These are phyloP conservation scores for Proteles cristata DNA, from an alignment of 2,113 vertebrate genomes.

Conservation along the genomic window DNA sequence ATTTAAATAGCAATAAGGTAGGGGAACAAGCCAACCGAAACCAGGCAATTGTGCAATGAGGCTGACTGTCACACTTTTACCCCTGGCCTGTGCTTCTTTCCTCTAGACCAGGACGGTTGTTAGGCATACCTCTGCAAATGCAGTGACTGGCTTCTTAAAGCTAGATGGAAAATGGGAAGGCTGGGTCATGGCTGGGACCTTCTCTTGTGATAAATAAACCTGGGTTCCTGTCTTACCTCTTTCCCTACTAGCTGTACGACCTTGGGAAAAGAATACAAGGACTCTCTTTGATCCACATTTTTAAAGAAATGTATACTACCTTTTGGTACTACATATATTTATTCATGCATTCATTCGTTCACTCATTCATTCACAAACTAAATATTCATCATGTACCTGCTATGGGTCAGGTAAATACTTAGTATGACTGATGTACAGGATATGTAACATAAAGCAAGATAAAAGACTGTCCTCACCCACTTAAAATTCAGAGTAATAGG, in stretches of 20 bases:
- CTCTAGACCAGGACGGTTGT: neutral
- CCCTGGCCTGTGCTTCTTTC: neutral
- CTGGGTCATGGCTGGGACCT: neutral
- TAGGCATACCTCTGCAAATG: neutral
- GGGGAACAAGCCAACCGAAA: neutral
- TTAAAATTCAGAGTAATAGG: neutral
- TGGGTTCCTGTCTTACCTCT: neutral
- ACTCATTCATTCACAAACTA: neutral
- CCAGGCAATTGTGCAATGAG: neutral
- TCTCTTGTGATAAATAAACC: neutral
- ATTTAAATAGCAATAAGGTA: conserved; percentile 19
- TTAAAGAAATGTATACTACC: neutral
- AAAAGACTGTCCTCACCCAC: neutral
- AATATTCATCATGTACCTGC: neutral
- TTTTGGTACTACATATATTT: neutral
- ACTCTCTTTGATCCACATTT: neutral
- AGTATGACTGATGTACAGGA: neutral
- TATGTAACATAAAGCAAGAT: neutral
- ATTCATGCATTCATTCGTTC: neutral
- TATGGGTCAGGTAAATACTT: neutral
- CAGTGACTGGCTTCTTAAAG: neutral
- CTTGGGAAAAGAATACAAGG: neutral
- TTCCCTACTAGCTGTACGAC: neutral
- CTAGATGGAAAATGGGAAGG: too few species aligned
- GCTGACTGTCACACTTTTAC: neutral